Base-by-base conservation (phyloP, 2,797 vertebrate species). In the Cirrhinus molitorella region DNA sequence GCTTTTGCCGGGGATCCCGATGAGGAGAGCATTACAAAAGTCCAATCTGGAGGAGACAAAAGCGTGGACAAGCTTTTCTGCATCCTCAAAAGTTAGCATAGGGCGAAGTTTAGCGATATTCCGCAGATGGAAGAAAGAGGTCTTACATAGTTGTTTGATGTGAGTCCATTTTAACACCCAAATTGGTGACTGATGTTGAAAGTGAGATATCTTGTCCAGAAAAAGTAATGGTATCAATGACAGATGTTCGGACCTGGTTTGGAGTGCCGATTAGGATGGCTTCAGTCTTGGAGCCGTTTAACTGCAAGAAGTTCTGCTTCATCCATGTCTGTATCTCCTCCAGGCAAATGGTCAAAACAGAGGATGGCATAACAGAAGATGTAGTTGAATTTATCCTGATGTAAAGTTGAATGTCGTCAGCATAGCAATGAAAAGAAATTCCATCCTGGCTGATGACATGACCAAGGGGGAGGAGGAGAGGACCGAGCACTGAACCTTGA, bases 241-340 rank as follows among this genome's bases (percentile, higher is more conserved):
- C 31, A 17, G 53, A 73, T 45, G 40, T 63, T 14, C 16, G 47
- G 53, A 55, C 21, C 43, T 80, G 83, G 59, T 67, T 70, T 28
- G 78, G 59, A 21, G 59, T 80, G 70, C 83, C n/a, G 12, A 57
- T 34, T n/a, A 75, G 34, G 43, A 84, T 73, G 57, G 45, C 34
- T 23, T 80, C 57, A 19, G 77, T 85, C 73, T 85, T 85, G 19
- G 55, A 73, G n/a, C 77, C 66, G 21, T 85, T 73, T 25, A 66
- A 31, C 37, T 73, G 57, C 14, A 67, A 23, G 8, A 21, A 45
- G 2, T 34, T 25, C 74, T 17, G 53, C 9, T 21, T 78, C 11
- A 79, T 49, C 34, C 53, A 25, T 10, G 14, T 16, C 0, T 17
- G 1, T 4, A 40, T 8, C 37, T 40, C 37, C 37, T 40, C 37